Evolutionary conservation across 1,140 invertebrate species (phyloP).

Genomic region (Idris sp.): DNA sequence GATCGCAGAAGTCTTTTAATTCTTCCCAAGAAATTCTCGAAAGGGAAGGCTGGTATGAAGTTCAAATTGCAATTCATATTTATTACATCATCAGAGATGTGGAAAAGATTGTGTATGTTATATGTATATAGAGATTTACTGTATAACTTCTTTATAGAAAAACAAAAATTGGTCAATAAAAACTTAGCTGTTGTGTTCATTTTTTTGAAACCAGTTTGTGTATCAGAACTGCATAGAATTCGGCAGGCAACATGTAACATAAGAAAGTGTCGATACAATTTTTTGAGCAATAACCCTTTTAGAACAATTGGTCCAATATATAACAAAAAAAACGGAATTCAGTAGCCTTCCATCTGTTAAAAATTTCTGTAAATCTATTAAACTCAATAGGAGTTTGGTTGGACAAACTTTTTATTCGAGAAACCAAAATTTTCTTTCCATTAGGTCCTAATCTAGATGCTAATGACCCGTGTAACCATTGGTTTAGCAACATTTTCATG

Average conservation of each 20-base stretch:
- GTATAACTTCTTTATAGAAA: slow-evolving; percentile 19
- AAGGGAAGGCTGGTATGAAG: slow-evolving; percentile 27
- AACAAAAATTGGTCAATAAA: slow-evolving; percentile 7
- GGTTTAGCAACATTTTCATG: slow-evolving; percentile 32
- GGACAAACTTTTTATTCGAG: slow-evolving; percentile 18
- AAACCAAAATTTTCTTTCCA: not conserved
- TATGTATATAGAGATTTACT: slow-evolving; percentile 14
- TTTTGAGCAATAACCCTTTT: slow-evolving; percentile 27
- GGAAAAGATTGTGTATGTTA: slow-evolving; percentile 26
- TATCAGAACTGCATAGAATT: slow-evolving; percentile 22
- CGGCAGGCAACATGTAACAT: slow-evolving; percentile 31
- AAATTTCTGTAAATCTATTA: slow-evolving; percentile 10
- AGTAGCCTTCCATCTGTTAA: slow-evolving; percentile 40
- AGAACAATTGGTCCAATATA: slow-evolving; percentile 38
- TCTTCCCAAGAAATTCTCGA: slow-evolving; percentile 40
- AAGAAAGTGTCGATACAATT: slow-evolving; percentile 47
- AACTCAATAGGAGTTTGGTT: slow-evolving; percentile 39
- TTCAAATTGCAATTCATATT: slow-evolving; percentile 27
- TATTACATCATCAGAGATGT: slow-evolving; percentile 22
- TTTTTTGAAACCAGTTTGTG: not conserved
- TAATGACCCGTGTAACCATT: slow-evolving; percentile 18
- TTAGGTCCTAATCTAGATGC: not conserved
- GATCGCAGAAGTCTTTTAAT: slow-evolving; percentile 29
- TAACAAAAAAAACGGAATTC: slow-evolving; percentile 52
- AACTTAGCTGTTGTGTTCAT: slow-evolving; percentile 1